Percentiles rank a stretch among this genome's conserved stretches.
phyloP scores from a whole-genome alignment of 2,797 vertebrate species.

The Muscicapa striata region DNA sequence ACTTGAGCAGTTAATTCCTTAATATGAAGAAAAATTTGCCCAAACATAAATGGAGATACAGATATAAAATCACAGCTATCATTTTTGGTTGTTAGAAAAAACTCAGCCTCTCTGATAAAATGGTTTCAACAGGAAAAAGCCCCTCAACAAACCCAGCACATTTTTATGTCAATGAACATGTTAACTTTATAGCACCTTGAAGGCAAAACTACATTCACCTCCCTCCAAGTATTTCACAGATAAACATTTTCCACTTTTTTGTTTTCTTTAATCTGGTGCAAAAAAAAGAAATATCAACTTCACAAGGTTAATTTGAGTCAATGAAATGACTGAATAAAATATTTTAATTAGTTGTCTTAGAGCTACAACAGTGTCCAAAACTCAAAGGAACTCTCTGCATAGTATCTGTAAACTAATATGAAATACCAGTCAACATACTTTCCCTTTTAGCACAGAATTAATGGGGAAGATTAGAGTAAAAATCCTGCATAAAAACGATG shows the following conservation, averaged over 20 bases:
- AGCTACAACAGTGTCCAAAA: neutral
- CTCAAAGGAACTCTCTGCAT: neutral
- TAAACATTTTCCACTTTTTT: neutral
- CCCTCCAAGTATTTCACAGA: conserved; percentile 35
- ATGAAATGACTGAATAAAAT: conserved; percentile 30
- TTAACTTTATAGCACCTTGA: conserved; percentile 58
- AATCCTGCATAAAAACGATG: neutral
- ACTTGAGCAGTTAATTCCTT: neutral
- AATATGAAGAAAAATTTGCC: conserved; percentile 36
- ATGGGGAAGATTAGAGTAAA: neutral
- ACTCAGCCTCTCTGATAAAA: conserved; percentile 37
- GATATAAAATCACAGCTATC: conserved; percentile 28
- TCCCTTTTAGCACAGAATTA: neutral
- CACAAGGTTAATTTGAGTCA: conserved; percentile 24
- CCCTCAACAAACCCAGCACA: conserved; percentile 30
- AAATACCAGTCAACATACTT: neutral
- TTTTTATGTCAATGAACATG: conserved; percentile 55
- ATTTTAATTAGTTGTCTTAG: neutral
- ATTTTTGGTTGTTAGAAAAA: conserved; percentile 44
- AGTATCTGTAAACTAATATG: neutral
- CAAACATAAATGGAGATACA: conserved; percentile 58
- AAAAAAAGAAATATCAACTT: conserved; percentile 7
- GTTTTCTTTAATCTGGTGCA: conserved; percentile 12
- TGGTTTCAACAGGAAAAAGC: conserved; percentile 50
- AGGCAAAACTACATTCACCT: conserved; percentile 56